phyloP scores from a whole-genome alignment of 92 coral and sea anemone genomes.

The Epizoanthus fatuus region DNA sequence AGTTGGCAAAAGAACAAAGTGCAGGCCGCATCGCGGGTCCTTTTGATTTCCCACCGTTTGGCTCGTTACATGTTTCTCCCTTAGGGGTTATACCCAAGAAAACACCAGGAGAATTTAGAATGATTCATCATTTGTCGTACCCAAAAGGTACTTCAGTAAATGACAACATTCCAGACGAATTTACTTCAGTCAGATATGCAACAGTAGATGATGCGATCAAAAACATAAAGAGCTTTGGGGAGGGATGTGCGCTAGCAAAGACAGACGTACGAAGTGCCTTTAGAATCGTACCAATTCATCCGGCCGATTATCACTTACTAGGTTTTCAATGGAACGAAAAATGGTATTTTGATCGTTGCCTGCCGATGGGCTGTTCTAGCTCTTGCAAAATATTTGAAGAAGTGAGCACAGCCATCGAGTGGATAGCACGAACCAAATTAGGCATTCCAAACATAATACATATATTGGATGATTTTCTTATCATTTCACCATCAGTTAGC shows the following conservation, averaged over 20 bases:
- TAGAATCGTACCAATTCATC: conserved; percentile 59
- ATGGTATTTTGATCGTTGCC: conserved; percentile 33
- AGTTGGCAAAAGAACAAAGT: too few species aligned
- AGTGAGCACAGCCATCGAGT: conserved; percentile 61
- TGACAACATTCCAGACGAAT: conserved; percentile 52
- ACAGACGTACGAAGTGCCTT: conserved; percentile 63
- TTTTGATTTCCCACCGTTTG: conserved; percentile 68
- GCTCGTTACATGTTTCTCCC: conserved; percentile 66
- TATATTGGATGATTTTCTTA: conserved; percentile 68
- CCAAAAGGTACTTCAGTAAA: conserved; percentile 70
- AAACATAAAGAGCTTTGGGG: conserved; percentile 1
- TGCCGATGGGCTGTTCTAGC: conserved; percentile 63
- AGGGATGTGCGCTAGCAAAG: conserved; percentile 57
- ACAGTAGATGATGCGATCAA: conserved; percentile 36
- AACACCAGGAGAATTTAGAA: conserved; percentile 70
- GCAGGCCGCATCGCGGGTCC: conserved; percentile 72
- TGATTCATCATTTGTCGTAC: conserved; percentile 75
- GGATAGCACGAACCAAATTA: conserved; percentile 54
- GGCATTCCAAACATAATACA: conserved; percentile 30
- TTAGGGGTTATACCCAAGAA: conserved; percentile 76
- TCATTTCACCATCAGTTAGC: conserved; percentile 14
- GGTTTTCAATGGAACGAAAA: conserved; percentile 58
- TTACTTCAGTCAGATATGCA: conserved; percentile 38
- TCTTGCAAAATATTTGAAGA: conserved; percentile 57
- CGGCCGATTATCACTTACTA: conserved; percentile 46